Evolutionary conservation across 2,113 vertebrate species (phyloP), one percentile per base, ranked within the genome.

Genomic region (Carassius auratus): DNA sequence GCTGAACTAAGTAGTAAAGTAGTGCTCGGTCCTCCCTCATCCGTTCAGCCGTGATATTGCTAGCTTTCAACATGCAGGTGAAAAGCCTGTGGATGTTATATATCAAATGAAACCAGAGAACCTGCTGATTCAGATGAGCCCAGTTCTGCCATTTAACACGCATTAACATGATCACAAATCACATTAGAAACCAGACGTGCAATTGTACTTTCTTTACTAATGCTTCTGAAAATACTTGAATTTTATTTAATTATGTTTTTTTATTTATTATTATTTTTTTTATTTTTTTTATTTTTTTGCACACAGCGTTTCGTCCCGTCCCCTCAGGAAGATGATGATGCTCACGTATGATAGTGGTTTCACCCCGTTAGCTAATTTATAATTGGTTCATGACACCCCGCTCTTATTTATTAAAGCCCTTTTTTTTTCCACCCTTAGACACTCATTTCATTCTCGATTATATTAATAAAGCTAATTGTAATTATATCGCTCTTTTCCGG

Each of bases 401-500:
- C 1, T 5, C 21, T 62, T 83, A 68, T 87, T 76, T 64, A 81
- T 64, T 48, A 81, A 6, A 66, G 59, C 3, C 38, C 38, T 15
- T 33, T 26, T 80, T 84, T 66, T 80, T 66, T 77, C n/a, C 48
- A 84, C 57, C 76, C 84, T 69, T 19, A 59, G 50, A n/a, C 64
- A 64, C 84, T 84, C 19, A 76, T 61, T 66, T 81, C 15, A 61
- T 59, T 50, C 48, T 68, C 14, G 9, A 8, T 36, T 23, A 45
- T 83, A 83, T 88, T 85, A 77, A 85, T 81, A 83, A 48, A 81
- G 52, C 83, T 78, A 74, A 83, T 62, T 84, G 17, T 87, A 85
- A 81, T 80, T 4, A 45, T 79, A 68, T 71, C 73, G 84, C 74
- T 84, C 59, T 71, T 78, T 84, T 85, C 33, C 26, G 52, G 78